Evolutionary conservation across 2,113 vertebrate genomes (phyloP), one percentile per base, ranked within the genome.

Genomic region (Lynx canadensis): DNA sequence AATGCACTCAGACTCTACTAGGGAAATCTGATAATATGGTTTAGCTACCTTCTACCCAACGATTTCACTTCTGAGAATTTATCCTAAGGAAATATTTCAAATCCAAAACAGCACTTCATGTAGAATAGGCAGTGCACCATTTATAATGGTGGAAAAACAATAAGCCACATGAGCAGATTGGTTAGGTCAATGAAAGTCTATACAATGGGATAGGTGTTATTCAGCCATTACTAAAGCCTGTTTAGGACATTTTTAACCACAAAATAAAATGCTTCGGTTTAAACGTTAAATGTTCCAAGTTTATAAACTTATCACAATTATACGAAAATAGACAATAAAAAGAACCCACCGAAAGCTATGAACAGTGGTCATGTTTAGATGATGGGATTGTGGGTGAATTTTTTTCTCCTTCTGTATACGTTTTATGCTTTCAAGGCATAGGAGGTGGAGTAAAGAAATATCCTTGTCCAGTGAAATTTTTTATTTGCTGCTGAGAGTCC

Each of bases 61-160:
- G 50, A 95, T 79, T 89, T 38, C 27, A 94, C 31, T 93, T 91
- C 83, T 91, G 71, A 94, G 55, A 83, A 93, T 95, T 93, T 85
- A 66, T 82, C 65, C 81, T 73, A 92, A 95, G 73, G 41, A 92
- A 71, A 18, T 73, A 71, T 65, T 85, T 25, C 66, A 93, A 88
- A 97, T 68, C 55, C 78, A 50, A 93, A 78, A 96, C 90, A 86
- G 11, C 5, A 63, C 78, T 94, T 78, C 31, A 45, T 74, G 65
- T 68, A 50, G n/a, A 84, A 92, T 41, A 15, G 50, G 38, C 48
- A 74, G 18, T 2, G 3, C 1, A 36, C 69, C 38, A 89, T 78
- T 74, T 83, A 4, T 38, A 52, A 84, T 16, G 81, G 8, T 71
- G 23, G 31, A 89, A 80, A 91, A 91, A 89, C 69, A 50, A 78